Percentiles rank a stretch among this genome's conserved stretches.
These are phyloP conservation scores for Pampusana beccarii DNA, from an alignment of 2,113 vertebrate species.

Conservation along the genomic window DNA sequence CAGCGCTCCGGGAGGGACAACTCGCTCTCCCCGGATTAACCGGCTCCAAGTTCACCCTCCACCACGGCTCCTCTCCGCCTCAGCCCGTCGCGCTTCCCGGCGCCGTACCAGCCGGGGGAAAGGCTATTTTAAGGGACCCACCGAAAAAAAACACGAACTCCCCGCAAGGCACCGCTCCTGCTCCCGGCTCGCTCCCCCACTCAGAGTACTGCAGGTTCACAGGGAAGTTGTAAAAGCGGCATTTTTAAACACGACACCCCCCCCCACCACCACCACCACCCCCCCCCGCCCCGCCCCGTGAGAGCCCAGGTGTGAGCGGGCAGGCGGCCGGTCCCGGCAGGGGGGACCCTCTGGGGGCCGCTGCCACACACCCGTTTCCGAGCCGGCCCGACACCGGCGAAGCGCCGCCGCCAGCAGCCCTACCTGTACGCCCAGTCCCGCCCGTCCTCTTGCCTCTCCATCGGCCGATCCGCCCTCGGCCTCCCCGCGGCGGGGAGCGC, in stretches of 20 bases:
- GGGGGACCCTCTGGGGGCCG: neutral
- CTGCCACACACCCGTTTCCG: neutral
- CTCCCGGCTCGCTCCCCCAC: neutral
- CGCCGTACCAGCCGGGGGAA: neutral
- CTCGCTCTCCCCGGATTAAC: neutral
- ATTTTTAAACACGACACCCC: neutral
- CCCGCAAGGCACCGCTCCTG: neutral
- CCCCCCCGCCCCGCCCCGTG: too few relatives aligned
- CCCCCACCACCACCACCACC: too few relatives aligned
- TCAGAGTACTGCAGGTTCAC: neutral
- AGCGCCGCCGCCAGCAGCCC: neutral
- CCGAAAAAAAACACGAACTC: neutral
- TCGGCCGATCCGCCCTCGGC: neutral
- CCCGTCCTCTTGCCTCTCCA: conserved; percentile 18
- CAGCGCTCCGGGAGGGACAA: neutral
- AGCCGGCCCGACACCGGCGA: neutral
- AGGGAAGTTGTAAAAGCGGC: neutral
- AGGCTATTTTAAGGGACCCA: neutral
- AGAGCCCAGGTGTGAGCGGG: neutral
- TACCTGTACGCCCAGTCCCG: conserved; percentile 56
- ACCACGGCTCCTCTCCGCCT: neutral
- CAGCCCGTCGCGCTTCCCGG: neutral
- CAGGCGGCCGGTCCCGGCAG: neutral
- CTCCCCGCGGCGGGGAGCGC: neutral
- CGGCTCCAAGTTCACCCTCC: neutral